Evolutionary conservation across 2,888 invertebrate genomes (phyloP).

Genomic region (Hemistola chrysoprasaria): DNA sequence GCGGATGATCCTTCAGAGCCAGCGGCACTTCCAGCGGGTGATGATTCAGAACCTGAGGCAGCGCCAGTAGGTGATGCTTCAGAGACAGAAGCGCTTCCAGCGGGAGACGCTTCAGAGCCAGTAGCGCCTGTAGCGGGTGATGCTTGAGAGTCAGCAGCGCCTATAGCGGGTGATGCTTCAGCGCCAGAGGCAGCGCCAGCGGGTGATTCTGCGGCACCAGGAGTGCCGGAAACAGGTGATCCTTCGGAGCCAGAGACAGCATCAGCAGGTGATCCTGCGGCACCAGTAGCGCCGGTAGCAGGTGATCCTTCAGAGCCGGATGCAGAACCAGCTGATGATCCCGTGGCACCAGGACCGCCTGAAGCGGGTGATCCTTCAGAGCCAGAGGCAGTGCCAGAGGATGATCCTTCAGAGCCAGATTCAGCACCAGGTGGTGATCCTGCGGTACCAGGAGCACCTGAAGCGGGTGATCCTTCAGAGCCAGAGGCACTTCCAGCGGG

Average conservation of each 20-base stretch:
- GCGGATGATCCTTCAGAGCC: conserved; percentile 3
- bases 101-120: background rate
- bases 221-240: background rate
- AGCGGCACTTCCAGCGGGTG: background rate
- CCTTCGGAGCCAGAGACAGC: no score
- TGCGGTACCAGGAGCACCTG: background rate
- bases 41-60: background rate
- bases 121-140: background rate
- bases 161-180: conserved; percentile 1
- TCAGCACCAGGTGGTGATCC: background rate
- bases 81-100: background rate
- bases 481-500: no score
- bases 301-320: background rate
- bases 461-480: background rate
- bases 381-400: no score
- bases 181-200: conserved; percentile 1
- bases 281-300: no score
- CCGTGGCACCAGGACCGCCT: no score
- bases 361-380: background rate
- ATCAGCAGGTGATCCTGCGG: no score
- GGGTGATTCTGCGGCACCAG: background rate
- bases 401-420: background rate
- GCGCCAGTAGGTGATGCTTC: background rate
- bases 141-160: no score
- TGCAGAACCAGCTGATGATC: background rate